phyloP scores from a whole-genome alignment of 2,113 vertebrate species.

The Engystomops pustulosus region DNA sequence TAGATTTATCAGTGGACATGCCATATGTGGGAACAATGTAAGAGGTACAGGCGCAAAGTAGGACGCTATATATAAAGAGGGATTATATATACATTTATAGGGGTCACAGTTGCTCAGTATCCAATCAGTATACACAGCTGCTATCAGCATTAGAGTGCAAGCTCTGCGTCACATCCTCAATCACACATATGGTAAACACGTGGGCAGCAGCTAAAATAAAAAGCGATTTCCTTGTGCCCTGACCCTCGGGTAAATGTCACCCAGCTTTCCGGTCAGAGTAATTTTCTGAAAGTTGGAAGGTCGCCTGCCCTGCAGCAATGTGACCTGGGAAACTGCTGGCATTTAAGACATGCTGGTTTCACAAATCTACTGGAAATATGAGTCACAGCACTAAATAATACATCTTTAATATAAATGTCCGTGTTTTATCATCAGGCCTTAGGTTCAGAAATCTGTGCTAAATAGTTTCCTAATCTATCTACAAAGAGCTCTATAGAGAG shows the following conservation, averaged over 20 bases:
- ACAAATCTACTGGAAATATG: not conserved
- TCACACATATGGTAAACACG: not conserved
- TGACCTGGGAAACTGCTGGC: not conserved
- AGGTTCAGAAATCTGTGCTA: no score
- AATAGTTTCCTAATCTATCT: no score
- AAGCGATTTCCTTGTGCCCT: not conserved
- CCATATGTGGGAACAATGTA: no score
- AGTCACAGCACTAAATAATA: no score
- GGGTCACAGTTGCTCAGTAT: no score
- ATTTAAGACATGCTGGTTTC: not conserved
- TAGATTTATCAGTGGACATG: no score
- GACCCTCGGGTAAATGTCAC: not conserved
- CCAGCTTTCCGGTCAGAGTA: not conserved
- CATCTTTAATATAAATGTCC: no score
- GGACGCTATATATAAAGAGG: no score
- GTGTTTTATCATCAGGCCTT: no score
- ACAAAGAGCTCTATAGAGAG: no score
- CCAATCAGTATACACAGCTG: not conserved
- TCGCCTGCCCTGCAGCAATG: slow-evolving; percentile 2
- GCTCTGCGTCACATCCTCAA: not conserved
- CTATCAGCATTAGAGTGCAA: not conserved
- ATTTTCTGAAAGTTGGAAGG: not conserved
- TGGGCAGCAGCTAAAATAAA: not conserved
- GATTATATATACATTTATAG: no score
- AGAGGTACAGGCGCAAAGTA: no score